Evolutionary conservation across 2,797 vertebrate species (phyloP).

Genomic region (Sebastes melanostomus): DNA sequence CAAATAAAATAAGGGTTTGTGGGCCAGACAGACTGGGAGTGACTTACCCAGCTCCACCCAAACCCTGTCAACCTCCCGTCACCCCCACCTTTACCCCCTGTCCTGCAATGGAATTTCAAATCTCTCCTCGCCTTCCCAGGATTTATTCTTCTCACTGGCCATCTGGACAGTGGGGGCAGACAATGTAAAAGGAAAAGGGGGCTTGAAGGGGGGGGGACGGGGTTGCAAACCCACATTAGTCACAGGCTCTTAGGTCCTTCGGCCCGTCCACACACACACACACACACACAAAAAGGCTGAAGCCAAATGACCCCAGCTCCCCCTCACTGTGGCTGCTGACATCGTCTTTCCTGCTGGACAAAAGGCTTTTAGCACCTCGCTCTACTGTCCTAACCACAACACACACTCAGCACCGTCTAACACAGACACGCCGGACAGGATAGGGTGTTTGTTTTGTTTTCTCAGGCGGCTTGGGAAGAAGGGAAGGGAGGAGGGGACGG

Average conservation of each 20-base stretch:
- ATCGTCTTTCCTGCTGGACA: constrained; percentile 81
- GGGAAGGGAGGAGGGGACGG: constrained; percentile 33
- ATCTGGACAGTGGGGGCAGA: constrained; percentile 86
- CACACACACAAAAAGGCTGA: constrained; percentile 34
- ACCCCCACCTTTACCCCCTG: constrained; percentile 38
- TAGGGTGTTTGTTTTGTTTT: constrained; percentile 79
- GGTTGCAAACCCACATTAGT: constrained; percentile 82
- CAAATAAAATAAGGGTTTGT: background rate
- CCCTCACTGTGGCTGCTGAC: constrained; percentile 72
- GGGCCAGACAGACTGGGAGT: constrained; percentile 1
- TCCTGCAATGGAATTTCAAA: constrained; percentile 77
- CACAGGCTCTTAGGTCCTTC: constrained; percentile 85
- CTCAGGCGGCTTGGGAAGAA: constrained; percentile 59
- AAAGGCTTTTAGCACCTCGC: constrained; percentile 81
- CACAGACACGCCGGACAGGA: constrained; percentile 66
- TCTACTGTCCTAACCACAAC: constrained; percentile 66
- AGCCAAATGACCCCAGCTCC: constrained; percentile 73
- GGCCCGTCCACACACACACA: constrained; percentile 37
- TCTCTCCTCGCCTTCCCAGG: constrained; percentile 71
- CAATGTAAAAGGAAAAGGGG: constrained; percentile 77
- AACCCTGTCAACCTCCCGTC: constrained; percentile 25
- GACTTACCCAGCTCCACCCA: constrained; percentile 15
- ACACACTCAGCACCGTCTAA: constrained; percentile 29
- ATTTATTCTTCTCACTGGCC: constrained; percentile 85
- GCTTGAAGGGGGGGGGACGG: background rate